Evolutionary conservation across 2,113 vertebrate species (phyloP).

Genomic region (Chlorocebus sabaeus): DNA sequence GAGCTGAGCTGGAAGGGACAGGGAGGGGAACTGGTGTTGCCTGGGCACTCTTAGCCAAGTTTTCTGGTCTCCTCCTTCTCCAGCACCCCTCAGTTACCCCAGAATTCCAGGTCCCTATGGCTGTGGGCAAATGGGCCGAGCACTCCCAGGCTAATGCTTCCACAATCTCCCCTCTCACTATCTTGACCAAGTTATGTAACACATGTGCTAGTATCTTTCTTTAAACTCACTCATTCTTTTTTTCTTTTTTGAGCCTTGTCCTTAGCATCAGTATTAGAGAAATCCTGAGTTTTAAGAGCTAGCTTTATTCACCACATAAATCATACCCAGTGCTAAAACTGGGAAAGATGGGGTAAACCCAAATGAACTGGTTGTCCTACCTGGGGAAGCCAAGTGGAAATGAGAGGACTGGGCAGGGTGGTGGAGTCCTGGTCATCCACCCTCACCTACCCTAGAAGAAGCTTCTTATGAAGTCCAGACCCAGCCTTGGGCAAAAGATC

Average conservation of each 20-base stretch:
- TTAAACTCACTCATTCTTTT: background rate
- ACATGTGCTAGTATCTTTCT: background rate
- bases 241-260: background rate
- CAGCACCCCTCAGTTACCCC: background rate
- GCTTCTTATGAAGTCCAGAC: background rate
- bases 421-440: background rate
- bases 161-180: background rate
- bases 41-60: background rate
- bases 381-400: background rate
- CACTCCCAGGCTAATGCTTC: background rate
- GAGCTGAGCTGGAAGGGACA: background rate
- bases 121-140: background rate
- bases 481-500: background rate
- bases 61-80: background rate
- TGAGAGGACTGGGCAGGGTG: background rate
- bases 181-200: background rate
- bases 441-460: background rate
- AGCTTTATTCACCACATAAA: background rate
- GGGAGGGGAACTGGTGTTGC: rapidly evolving
- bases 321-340: background rate
- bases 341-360: background rate
- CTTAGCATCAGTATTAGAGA: background rate
- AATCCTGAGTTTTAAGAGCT: background rate
- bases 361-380: background rate
- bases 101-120: background rate